Base-by-base conservation (phyloP, 2,888 invertebrate genomes). In the Lapara coniferarum region DNA sequence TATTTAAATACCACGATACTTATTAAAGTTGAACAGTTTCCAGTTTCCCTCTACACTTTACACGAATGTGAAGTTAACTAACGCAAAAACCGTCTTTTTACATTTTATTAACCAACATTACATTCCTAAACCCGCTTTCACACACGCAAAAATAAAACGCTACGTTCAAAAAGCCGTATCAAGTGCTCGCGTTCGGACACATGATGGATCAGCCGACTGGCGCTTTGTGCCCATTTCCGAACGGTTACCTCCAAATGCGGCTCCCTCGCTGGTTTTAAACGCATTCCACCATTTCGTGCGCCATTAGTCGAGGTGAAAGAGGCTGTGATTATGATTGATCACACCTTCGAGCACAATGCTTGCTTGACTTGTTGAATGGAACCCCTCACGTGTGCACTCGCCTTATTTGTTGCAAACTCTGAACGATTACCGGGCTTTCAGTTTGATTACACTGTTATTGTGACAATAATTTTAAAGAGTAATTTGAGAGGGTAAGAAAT, bases 301-400 rank as follows among this genome's bases (percentile, higher is more conserved):
- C 92, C 93, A 94, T 94, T 94, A 92, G 91, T 85, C 86, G 88
- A 90, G 85, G 90, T 92, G 92, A 93, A 93, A 92, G 91, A 90
- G 87, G 85, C 90, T 77, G 85, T 92, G 91, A 93, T 93, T 94
- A 92, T 94, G 93, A 94, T 93, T 91, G 93, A 94, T 94, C 84
- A 89, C 75, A 78, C 75, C 73, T 74, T 77, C 78, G 81, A 83
- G 80, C 84, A 90, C 90, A 89, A 89, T 88, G 83, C 84, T 81
- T 76, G 77, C 82, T 85, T 86, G 89, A 92, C 92, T 92, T 92
- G 91, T 90, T 92, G 91, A 91, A 91, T 89, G 84, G 87, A 75
- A 78, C 81, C 85, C 84, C 86, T 89, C 85, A 88, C 85, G 89
- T 91, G 91, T 88, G 88, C 84, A 84, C 81, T 82, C 77, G 77